Conservation (phyloP, 2,797 vertebrate genomes). For the Melanotaenia maccullochi region DNA sequence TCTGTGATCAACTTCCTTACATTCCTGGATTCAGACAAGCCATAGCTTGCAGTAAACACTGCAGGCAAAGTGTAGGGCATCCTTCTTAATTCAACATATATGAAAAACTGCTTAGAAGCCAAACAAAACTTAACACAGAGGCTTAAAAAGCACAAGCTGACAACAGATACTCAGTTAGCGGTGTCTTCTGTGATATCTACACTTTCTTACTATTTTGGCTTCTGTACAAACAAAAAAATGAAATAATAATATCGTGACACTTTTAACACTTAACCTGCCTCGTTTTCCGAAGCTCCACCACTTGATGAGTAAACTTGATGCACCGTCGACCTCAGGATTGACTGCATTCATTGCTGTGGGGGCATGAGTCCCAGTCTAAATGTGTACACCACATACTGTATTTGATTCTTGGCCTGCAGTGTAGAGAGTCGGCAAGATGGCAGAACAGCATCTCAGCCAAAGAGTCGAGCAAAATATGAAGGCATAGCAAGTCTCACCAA, state of each 20-base stretch:
- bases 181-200: neutral
- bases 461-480: slow-evolving; percentile 52
- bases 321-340: no score
- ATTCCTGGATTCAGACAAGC: slow-evolving; percentile 79
- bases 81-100: slow-evolving; percentile 59
- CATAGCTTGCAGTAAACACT: slow-evolving; percentile 68
- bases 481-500: slow-evolving; percentile 17
- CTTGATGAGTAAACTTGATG: slow-evolving; percentile 17
- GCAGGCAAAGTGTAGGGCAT: slow-evolving; percentile 50
- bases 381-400: no score
- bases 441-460: no score
- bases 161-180: no score
- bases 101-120: slow-evolving; percentile 14
- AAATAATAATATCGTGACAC: slow-evolving; percentile 8
- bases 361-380: no score
- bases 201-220: no score
- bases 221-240: slow-evolving; percentile 8
- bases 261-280: neutral
- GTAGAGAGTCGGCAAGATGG: no score
- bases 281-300: slow-evolving; percentile 12
- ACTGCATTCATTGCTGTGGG: no score
- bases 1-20: slow-evolving; percentile 69
- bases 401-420: no score
- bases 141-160: neutral
- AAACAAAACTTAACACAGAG: slow-evolving; percentile 16